Evolutionary conservation across 2,797 vertebrate species (phyloP).

Genomic region (Columba guinea): DNA sequence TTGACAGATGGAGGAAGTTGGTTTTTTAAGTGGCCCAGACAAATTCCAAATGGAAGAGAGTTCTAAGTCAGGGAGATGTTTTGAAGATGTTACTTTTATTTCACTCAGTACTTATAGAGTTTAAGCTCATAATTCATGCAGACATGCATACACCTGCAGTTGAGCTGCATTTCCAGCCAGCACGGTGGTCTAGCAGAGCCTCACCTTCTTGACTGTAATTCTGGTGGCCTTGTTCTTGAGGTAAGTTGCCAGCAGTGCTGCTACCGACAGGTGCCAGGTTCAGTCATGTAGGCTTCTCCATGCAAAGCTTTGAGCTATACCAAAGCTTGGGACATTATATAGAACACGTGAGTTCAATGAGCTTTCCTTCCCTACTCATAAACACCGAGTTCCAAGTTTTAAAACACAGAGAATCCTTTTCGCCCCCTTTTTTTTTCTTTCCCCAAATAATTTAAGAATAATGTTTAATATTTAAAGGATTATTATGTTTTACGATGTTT

Average conservation of each 20-base stretch:
- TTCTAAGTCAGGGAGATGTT: not conserved
- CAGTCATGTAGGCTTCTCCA: not conserved
- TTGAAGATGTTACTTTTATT: not conserved
- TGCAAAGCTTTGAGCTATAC: not conserved
- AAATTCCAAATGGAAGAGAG: not conserved
- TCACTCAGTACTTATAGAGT: not conserved
- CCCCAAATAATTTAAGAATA: not conserved
- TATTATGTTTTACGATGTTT: not conserved
- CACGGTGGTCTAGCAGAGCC: not conserved
- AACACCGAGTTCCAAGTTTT: not conserved
- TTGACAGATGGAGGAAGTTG: not conserved
- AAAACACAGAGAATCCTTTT: not conserved
- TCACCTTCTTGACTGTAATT: not conserved
- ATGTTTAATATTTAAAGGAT: not conserved
- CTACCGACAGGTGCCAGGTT: not conserved
- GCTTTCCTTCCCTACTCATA: not conserved
- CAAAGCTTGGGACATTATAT: not conserved
- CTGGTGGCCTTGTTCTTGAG: not conserved
- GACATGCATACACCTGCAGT: not conserved
- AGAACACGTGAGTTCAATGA: fast-evolving
- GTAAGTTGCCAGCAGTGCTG: not conserved
- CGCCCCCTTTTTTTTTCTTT: not conserved
- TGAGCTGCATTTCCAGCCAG: not conserved
- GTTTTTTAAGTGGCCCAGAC: fast-evolving
- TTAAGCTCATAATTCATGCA: not conserved